Evolutionary conservation across 1,140 invertebrate species (phyloP), one percentile per base, ranked within the genome.

Genomic region (Adoxophyes honmai): DNA sequence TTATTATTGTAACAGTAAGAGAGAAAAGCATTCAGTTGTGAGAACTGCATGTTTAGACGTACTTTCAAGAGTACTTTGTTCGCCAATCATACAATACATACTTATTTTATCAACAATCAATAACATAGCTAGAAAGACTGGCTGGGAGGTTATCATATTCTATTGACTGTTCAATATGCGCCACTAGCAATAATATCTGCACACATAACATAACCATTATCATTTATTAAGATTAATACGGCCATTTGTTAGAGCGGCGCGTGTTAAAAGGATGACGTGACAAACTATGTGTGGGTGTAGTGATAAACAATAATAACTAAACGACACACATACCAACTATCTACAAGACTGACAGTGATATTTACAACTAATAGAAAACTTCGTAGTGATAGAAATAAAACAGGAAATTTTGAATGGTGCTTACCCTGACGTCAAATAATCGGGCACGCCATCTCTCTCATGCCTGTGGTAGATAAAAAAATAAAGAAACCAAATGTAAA

Each of bases 401-500:
- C 51, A 18, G 61, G 39, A 59, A 54, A 59, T 57, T 70, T 65
- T 60, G 57, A 68, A 66, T 55, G 56, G 58, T 78, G 74, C 86
- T 89, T 81, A 89, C 88, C 83, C 85, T 66, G 80, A 78, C 71
- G 86, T 89, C 68, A 89, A 83, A 81, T 86, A 88, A 86, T 89
- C 88, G 55, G 88, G 86, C 62, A 82, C 83, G 64, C 74, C 80
- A 81, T 86, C 78, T 68, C 72, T 83, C 75, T 88, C 86, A 75
- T 87, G 80, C 85, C 88, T 89, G 86, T 81, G 82, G 75, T 81
- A 79, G 81, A 76, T 73, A 89, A 74, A 81, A 77, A 70, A 70
- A 75, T 74, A 81, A 73, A 59, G 73, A 70, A 72, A 70, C 73
- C 63, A 71, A 68, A 51, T 70, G n/a, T n/a, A n/a, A n/a, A 70